These are phyloP conservation scores for Bujurquina vittata DNA, from an alignment of 2,113 vertebrate species.

Conservation along the genomic window DNA sequence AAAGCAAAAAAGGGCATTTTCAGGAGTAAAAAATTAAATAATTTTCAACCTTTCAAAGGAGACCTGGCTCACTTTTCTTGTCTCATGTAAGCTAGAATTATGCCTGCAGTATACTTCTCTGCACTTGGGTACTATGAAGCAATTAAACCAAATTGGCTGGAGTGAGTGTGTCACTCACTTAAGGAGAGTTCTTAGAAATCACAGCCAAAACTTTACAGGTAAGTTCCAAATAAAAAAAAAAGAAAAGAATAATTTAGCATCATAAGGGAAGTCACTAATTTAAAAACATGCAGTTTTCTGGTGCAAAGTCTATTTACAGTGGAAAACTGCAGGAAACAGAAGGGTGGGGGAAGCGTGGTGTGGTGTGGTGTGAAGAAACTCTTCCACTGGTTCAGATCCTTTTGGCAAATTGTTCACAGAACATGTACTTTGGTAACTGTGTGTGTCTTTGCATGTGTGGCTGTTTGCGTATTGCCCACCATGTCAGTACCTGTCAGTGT, in stretches of 20 bases:
- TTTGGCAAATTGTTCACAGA: constrained; percentile 36
- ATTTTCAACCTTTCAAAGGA: too few relatives aligned
- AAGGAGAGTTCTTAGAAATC: neutral
- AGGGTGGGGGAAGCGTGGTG: neutral
- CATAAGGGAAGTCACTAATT: neutral
- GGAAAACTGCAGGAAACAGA: neutral
- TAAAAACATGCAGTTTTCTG: neutral
- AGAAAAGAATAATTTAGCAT: too few relatives aligned
- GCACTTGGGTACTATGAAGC: neutral
- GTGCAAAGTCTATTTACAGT: neutral
- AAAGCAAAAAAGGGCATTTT: neutral
- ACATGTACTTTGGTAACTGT: constrained; percentile 6
- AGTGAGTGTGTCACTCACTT: neutral
- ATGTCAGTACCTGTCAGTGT: constrained; percentile 79
- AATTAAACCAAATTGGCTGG: neutral
- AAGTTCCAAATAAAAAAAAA: neutral
- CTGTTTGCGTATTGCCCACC: constrained; percentile 41
- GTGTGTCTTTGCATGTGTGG: constrained; percentile 1
- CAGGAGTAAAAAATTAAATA: too few relatives aligned
- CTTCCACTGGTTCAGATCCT: constrained; percentile 23
- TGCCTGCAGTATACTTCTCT: neutral
- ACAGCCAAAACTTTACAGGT: neutral
- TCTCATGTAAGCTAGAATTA: neutral
- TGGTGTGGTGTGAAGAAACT: neutral
- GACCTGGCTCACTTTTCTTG: neutral